A percentile compares a stretch with the other conserved stretches of the same genome.
Evolutionary conservation across 2,797 vertebrate species (phyloP).

Genomic region (Austrolebias charrua): DNA sequence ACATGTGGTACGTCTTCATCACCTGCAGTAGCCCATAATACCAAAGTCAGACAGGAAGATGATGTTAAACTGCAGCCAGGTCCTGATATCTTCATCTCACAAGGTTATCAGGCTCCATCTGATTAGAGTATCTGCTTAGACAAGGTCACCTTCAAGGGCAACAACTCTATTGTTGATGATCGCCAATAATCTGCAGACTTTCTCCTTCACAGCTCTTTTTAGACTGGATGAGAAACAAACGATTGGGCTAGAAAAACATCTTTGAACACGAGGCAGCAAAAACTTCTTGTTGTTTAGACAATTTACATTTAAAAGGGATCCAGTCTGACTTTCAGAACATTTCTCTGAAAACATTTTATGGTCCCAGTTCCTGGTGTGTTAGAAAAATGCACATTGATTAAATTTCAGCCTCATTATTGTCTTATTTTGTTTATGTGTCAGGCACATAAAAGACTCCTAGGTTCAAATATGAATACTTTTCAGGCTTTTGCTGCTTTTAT

Average conservation of each 20-base stretch:
- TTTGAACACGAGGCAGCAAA: not conserved
- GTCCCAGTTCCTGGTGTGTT: not conserved
- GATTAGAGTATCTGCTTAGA: constrained; percentile 31
- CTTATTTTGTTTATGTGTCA: no score
- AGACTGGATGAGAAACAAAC: not conserved
- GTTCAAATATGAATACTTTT: no score
- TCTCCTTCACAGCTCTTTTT: constrained; percentile 10
- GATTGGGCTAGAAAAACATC: constrained; percentile 2
- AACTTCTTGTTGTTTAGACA: not conserved
- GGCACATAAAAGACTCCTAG: no score
- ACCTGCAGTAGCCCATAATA: constrained; percentile 77
- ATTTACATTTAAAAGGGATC: constrained; percentile 8
- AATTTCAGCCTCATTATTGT: not conserved
- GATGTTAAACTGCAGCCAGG: not conserved
- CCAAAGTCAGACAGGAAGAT: constrained; percentile 11
- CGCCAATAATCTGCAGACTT: not conserved
- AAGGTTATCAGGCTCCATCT: constrained; percentile 20
- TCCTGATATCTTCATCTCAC: not conserved
- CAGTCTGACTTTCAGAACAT: not conserved
- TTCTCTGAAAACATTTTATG: not conserved
- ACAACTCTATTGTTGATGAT: not conserved
- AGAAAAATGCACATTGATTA: constrained; percentile 5
- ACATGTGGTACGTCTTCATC: constrained; percentile 99
- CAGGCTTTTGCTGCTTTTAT: no score
- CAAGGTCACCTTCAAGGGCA: constrained; percentile 35